Evolutionary conservation across 2,797 vertebrate species (phyloP).

Genomic region (Cetoscarus ocellatus): DNA sequence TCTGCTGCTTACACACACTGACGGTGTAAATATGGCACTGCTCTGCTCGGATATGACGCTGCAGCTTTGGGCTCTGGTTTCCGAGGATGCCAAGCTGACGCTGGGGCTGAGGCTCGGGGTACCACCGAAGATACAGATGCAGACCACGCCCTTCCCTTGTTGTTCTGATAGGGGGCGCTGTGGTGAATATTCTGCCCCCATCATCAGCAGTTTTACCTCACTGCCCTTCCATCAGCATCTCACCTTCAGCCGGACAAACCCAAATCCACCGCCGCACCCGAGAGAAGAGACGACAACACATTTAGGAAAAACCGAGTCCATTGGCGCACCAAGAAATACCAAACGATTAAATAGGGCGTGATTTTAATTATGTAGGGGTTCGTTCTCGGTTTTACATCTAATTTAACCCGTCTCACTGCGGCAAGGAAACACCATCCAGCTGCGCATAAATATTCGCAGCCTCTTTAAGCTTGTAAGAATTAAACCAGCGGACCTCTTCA

Average conservation of each 20-base stretch:
- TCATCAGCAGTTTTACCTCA: constrained; percentile 58
- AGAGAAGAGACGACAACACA: constrained; percentile 1
- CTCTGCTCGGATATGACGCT: constrained; percentile 36
- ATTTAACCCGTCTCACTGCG: constrained; percentile 70
- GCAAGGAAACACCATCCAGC: constrained; percentile 62
- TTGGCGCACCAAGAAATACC: neutral
- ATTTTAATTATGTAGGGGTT: constrained; percentile 72
- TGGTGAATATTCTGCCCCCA: constrained; percentile 33
- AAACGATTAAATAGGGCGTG: neutral
- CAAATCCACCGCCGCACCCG: constrained; percentile 43
- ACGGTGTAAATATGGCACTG: neutral
- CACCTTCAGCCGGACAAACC: constrained; percentile 78
- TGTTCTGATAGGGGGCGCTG: constrained; percentile 57
- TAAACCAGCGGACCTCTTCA: constrained; percentile 8
- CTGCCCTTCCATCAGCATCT: constrained; percentile 78
- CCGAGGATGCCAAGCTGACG: constrained; percentile 47
- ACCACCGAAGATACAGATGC: constrained; percentile 72
- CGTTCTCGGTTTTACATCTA: constrained; percentile 47
- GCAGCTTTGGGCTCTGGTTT: constrained; percentile 9
- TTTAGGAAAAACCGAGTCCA: neutral
- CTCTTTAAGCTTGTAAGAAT: neutral
- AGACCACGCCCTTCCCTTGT: constrained; percentile 79
- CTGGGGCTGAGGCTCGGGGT: constrained; percentile 68
- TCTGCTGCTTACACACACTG: neutral
- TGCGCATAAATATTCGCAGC: constrained; percentile 44